A percentile compares a stretch with the other conserved stretches of the same genome.
Evolutionary conservation across 2,113 vertebrate species (phyloP).

Genomic region (Cariama cristata): DNA sequence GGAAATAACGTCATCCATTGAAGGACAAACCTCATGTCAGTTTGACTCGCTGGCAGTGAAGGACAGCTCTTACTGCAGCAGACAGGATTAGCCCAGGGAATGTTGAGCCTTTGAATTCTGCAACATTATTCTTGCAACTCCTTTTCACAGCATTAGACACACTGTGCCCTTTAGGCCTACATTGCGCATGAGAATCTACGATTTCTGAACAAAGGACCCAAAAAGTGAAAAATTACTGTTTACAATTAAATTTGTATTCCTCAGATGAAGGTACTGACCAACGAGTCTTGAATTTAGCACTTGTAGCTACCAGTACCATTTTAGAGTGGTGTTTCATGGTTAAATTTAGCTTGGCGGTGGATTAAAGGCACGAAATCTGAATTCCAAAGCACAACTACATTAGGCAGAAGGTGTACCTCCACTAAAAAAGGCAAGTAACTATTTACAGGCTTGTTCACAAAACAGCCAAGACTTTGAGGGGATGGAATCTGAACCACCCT

Average conservation of each 20-base stretch:
- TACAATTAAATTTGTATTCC: not conserved
- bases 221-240: not conserved
- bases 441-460: not conserved
- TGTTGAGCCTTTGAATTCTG: not conserved
- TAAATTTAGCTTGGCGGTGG: not conserved
- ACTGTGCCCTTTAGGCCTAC: not conserved
- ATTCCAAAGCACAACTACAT: not conserved
- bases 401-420: not conserved
- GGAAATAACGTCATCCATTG: conserved; percentile 61
- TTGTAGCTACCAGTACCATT: not conserved
- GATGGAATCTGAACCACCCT: not conserved
- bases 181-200: not conserved
- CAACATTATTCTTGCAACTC: not conserved
- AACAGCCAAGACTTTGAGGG: not conserved
- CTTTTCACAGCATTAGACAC: not conserved
- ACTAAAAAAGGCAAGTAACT: not conserved
- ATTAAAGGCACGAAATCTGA: not conserved
- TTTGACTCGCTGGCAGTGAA: not conserved
- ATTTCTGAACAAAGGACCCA: not conserved
- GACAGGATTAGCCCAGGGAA: not conserved
- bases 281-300: not conserved
- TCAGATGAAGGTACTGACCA: not conserved
- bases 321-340: not conserved
- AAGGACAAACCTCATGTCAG: conserved; percentile 32
- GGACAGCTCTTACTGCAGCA: conserved; percentile 4